Conservation (phyloP, 2,113 vertebrate species). For the Gymnarchus niloticus region DNA sequence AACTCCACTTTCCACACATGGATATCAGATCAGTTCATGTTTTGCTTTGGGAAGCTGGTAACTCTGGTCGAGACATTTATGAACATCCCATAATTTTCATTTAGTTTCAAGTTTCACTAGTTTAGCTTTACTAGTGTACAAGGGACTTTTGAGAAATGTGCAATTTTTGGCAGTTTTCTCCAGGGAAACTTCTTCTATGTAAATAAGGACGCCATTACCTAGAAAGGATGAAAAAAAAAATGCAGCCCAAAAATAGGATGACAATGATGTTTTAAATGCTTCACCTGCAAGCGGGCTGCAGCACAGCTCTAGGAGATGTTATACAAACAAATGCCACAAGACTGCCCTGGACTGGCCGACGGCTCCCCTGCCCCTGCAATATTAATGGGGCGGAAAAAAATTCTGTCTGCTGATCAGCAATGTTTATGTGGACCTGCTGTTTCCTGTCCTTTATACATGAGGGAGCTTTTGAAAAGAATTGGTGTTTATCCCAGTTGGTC, state of each 20-base stretch:
- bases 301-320: background rate
- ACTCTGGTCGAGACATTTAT: background rate
- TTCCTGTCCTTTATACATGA: conserved; percentile 26
- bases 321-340: background rate
- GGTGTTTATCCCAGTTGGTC: conserved; percentile 29
- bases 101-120: background rate
- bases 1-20: background rate
- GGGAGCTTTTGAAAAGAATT: conserved; percentile 24
- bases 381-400: conserved; percentile 16
- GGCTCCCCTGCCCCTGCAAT: background rate
- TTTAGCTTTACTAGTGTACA: background rate
- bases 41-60: background rate
- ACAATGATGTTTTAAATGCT: conserved; percentile 7
- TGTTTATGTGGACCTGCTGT: conserved; percentile 25
- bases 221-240: background rate
- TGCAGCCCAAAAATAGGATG: background rate
- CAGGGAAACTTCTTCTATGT: background rate
- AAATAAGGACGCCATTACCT: background rate
- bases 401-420: conserved; percentile 16
- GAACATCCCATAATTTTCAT: background rate
- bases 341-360: background rate
- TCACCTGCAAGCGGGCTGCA: background rate
- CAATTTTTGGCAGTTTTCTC: background rate
- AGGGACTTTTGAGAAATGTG: background rate
- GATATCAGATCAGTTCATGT: background rate